Base-by-base conservation (phyloP, 2,797 vertebrate species). In the Mormyrus hasselquistii region DNA sequence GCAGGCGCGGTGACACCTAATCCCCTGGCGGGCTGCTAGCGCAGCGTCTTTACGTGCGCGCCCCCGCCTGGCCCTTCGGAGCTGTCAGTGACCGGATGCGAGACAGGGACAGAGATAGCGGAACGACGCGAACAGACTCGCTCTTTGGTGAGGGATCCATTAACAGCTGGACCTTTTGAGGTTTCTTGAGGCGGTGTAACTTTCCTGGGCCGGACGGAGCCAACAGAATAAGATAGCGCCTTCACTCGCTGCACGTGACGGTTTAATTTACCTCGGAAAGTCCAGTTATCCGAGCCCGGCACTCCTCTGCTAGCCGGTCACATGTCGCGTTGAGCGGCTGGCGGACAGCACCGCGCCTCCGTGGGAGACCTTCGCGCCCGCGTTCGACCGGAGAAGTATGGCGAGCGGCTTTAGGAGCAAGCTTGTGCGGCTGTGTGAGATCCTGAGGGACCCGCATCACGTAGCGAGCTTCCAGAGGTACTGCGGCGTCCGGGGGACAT, bases 401-500 rank as follows among this genome's bases (percentile, higher is more conserved):
- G 90, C 8, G 89, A 34, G 79, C 88, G 91, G 34, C 3, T 50
- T 90, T 0, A 90, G 88, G 50, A 84, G 25, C 76, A 38, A 19
- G 9, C 7, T 94, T 0, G 0, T 44, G 4, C 90, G 90, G 41
- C 92, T 97, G 62, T 92, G 91, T 8, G 69, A 88, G 1, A 91
- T 92, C 19, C 93, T 99, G 84, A 97, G 96, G 90, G 97, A 99
- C 93, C 97, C 98, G 0, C 93, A 93, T 62, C 96, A 96, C 4
- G 98, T 99, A 89, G 98, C 98, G 44, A 92, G 94, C 3, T 99
- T 99, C 89, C 98, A 99, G 94, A 93, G 92, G 57, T 86, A 97
- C 0, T 99, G 98, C 88, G 98, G 98, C 0, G 97, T 99, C 9
- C 95, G 94, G 41, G 95, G 92, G 29, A 93, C 92, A 9, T 93